A percentile compares a stretch with the other conserved stretches of the same genome.
These are phyloP conservation scores for Trachelus iudaicus DNA, from an alignment of 2,888 invertebrate species.

Conservation along the genomic window DNA sequence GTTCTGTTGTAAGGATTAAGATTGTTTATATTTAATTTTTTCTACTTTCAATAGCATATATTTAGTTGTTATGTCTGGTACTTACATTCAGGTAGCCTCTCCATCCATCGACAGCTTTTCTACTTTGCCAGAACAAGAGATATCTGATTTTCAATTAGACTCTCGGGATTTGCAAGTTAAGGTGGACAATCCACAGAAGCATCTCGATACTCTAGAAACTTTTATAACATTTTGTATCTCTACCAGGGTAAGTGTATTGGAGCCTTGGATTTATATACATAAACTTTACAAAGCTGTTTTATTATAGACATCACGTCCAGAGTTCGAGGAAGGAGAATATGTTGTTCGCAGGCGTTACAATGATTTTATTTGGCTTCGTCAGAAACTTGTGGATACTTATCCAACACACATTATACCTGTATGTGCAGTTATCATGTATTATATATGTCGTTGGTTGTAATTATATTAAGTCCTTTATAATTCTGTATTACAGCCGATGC, in stretches of 20 bases:
- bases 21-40: neutral
- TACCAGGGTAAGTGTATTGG: constrained; percentile 68
- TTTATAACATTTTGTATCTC: constrained; percentile 77
- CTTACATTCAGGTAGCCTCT: constrained; percentile 67
- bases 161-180: constrained; percentile 73
- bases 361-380: constrained; percentile 78
- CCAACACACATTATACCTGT: constrained; percentile 77
- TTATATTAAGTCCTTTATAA: constrained; percentile 13
- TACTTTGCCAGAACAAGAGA: constrained; percentile 71
- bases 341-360: constrained; percentile 76
- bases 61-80: neutral
- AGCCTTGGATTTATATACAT: neutral
- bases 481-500: constrained; percentile 71
- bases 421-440: constrained; percentile 48
- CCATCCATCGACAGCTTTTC: constrained; percentile 73
- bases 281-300: neutral
- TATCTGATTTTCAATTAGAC: constrained; percentile 69
- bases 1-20: constrained; percentile 53
- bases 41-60: neutral
- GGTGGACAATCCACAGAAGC: constrained; percentile 80
- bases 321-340: constrained; percentile 74
- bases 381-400: constrained; percentile 73
- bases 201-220: constrained; percentile 77
- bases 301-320: constrained; percentile 71
- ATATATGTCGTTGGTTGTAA: neutral